Evolutionary conservation across 1,140 invertebrate species (phyloP), one percentile per base, ranked within the genome.

Genomic region (Lithobius niger): DNA sequence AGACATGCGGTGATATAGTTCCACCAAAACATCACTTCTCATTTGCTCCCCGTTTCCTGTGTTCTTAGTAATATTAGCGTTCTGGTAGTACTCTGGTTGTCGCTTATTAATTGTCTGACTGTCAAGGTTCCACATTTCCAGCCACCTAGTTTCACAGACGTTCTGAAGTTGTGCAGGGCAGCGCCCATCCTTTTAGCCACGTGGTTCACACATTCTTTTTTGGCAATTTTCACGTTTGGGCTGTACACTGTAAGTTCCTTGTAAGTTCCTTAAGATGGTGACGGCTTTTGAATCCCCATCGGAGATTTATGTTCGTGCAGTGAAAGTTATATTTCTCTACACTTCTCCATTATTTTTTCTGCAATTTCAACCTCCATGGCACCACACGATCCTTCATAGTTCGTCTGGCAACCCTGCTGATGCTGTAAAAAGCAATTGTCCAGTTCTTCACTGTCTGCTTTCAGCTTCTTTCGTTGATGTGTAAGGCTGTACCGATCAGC

Each of bases 131-230:
- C n/a, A n/a, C n/a, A n/a, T n/a, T n/a, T n/a, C n/a, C n/a, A n/a
- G n/a, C n/a, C n/a, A n/a, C n/a, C n/a, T n/a, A n/a, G n/a, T n/a
- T n/a, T n/a, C n/a, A n/a, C n/a, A n/a, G n/a, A n/a, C n/a, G n/a
- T n/a, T n/a, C n/a, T n/a, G n/a, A n/a, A n/a, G n/a, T 59, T 61
- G 45, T 44, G 27, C 18, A 59, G 47, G 16, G 59, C 51, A 57
- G 60, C 63, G 55, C 63, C 57, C 56, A 63, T 52, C 49, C 61
- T 57, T 55, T 64, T 66, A 26, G 51, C 49, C 15, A 64, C 59
- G 50, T 65, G 64, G 56, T 65, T 65, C 3, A 65, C 18, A 22
- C 65, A 66, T 47, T 66, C 63, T 56, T 61, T 59, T 57, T 63
- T 62, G 19, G 36, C 36, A 22, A 65, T 58, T 50, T 55, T 24